Evolutionary conservation across 1,140 invertebrate species (phyloP), one percentile per base, ranked within the genome.

Genomic region (Drosophila murphyi): DNA sequence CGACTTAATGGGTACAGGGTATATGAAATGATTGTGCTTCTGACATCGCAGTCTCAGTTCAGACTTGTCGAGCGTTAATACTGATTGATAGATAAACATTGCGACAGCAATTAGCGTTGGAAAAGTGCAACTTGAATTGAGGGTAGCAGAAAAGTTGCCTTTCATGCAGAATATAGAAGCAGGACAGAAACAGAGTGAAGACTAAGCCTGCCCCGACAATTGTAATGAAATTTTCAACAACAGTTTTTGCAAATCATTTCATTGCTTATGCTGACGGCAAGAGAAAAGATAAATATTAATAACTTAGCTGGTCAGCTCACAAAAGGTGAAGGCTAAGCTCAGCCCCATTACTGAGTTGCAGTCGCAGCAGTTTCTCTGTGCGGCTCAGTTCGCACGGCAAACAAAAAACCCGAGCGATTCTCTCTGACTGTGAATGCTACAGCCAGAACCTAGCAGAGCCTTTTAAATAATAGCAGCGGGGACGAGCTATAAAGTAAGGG

Each of bases 221-320:
- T 48, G 60, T 72, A 80, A 85, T 88, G 71, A 78, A 89, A 80
- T 89, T 78, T 89, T 70, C 73, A 89, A 83, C 82, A 83, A 78
- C 65, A 83, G 71, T 88, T 88, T 89, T 73, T 78, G 85, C 85
- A 89, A 88, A 85, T 89, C 85, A 88, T 88, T 89, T 78, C 48
- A 50, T 70, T 57, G 78, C 64, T 77, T 48, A 50, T 77, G 64
- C 72, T 86, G 82, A 71, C 82, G 78, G 72, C 70, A 72, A 72
- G 48, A 76, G 73, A 70, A 70, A 72, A 85, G 68, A 85, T 89
- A 89, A 89, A 89, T 89, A 89, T 89, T 90, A 89, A 89, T 89
- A 90, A 89, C 86, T 89, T 61, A 70, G 86, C 59, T 67, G 48
- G 64, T 48, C 51, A 57, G 71, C 61, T 60, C 68, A 76, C 73